Evolutionary conservation across 2,888 invertebrate species (phyloP).

Genomic region (Melieria crassipennis): DNA sequence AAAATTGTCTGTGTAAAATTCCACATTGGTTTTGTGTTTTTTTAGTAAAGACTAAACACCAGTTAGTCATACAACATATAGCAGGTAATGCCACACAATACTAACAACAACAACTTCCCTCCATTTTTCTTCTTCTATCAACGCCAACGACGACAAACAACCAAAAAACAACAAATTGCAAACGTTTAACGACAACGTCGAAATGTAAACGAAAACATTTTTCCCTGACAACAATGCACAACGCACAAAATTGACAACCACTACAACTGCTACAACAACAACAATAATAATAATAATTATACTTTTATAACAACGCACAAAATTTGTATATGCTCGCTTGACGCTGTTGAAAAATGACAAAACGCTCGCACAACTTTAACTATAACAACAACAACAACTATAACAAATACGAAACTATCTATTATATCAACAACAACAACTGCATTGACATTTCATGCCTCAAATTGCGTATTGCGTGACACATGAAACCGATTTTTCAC

Average conservation of each 20-base stretch:
- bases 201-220: too few relatives aligned
- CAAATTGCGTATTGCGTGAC: slow-evolving; percentile 42
- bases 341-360: too few relatives aligned
- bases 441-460: slow-evolving; percentile 7
- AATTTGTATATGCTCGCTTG: too few relatives aligned
- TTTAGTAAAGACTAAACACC: too few relatives aligned
- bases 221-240: not conserved
- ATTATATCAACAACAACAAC: slow-evolving; percentile 31
- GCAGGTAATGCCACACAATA: slow-evolving; percentile 50
- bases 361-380: not conserved
- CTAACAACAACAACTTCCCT: slow-evolving; percentile 57
- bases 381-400: slow-evolving; percentile 34
- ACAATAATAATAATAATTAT: too few relatives aligned
- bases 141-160: not conserved
- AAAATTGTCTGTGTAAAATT: slow-evolving; percentile 24
- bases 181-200: too few relatives aligned
- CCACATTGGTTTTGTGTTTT: too few relatives aligned
- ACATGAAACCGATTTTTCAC: slow-evolving; percentile 41
- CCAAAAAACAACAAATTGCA: slow-evolving; percentile 1
- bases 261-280: slow-evolving; percentile 27
- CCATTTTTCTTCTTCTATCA: slow-evolving; percentile 44
- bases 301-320: too few relatives aligned
- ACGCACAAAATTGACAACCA: slow-evolving; percentile 13
- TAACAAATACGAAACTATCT: slow-evolving; percentile 23
- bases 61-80: slow-evolving; percentile 22